A percentile compares a stretch with the other conserved stretches of the same genome.
These are phyloP conservation scores for Ambastaia sidthimunki DNA, from an alignment of 2,797 vertebrate genomes.

Conservation along the genomic window DNA sequence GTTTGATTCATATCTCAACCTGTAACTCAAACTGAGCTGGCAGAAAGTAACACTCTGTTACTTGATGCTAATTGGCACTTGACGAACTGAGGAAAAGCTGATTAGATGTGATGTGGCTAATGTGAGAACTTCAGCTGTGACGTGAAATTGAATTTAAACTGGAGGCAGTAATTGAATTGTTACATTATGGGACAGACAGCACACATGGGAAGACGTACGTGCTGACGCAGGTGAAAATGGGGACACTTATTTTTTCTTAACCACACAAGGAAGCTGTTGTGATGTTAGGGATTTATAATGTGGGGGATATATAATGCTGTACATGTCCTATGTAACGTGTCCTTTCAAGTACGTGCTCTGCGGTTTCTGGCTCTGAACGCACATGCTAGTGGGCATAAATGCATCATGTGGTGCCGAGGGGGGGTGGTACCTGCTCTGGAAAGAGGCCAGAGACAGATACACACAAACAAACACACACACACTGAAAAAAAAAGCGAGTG, in stretches of 20 bases:
- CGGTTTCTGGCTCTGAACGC: constrained; percentile 6
- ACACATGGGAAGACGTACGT: neutral
- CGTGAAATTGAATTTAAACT: constrained; percentile 62
- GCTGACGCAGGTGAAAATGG: constrained; percentile 16
- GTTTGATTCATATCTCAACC: constrained; percentile 42
- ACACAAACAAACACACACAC: constrained; percentile 5
- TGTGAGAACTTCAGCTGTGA: constrained; percentile 58
- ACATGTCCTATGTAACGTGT: constrained; percentile 54
- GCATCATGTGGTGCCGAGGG: constrained; percentile 40
- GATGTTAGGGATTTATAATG: no score
- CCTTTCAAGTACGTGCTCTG: constrained; percentile 76
- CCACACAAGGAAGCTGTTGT: neutral
- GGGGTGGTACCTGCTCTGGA: constrained; percentile 46
- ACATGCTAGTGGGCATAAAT: constrained; percentile 30
- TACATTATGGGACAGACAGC: constrained; percentile 7
- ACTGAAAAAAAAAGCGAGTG: constrained; percentile 48
- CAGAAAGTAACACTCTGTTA: constrained; percentile 44
- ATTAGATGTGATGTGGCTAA: constrained; percentile 62
- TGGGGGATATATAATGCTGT: constrained; percentile 69
- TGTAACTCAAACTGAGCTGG: constrained; percentile 48
- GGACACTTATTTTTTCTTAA: neutral
- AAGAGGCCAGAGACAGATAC: constrained; percentile 41
- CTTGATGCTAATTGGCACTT: constrained; percentile 59
- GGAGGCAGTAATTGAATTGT: constrained; percentile 20
- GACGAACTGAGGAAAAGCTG: constrained; percentile 64